A percentile compares a stretch with the other conserved stretches of the same genome.
Conservation (phyloP, 2,888 invertebrate species). For the Tanaodytes sp. region DNA sequence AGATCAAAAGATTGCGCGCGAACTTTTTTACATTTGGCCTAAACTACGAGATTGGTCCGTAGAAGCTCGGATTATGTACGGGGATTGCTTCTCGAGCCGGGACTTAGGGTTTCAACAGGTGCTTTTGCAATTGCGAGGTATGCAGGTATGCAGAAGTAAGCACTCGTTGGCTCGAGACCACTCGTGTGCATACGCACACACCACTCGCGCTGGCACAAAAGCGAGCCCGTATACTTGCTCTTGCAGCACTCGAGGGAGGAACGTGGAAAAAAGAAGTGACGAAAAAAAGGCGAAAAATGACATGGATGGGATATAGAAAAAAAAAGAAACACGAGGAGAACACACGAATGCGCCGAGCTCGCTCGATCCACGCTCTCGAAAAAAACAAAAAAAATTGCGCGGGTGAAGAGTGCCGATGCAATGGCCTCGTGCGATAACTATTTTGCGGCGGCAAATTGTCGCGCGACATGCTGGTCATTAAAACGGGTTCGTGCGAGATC, state of each 20-base stretch:
- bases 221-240: constrained; percentile 68
- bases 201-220: constrained; percentile 62
- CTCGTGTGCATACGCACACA: constrained; percentile 63
- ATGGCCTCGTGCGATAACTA: constrained; percentile 23
- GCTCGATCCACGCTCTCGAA: constrained; percentile 37
- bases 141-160: constrained; percentile 69
- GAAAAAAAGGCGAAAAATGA: too few species aligned
- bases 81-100: constrained; percentile 40
- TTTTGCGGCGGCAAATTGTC: constrained; percentile 45
- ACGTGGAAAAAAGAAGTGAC: constrained; percentile 36
- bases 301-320: too few species aligned
- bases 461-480: constrained; percentile 52
- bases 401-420: constrained; percentile 31
- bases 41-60: constrained; percentile 25
- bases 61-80: constrained; percentile 30
- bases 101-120: constrained; percentile 69
- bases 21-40: constrained; percentile 29
- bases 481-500: constrained; percentile 23
- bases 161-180: constrained; percentile 64
- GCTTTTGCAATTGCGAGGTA: constrained; percentile 65
- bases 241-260: constrained; percentile 52
- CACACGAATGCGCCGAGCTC: constrained; percentile 17
- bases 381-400: constrained; percentile 30
- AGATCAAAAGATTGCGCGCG: too few species aligned
- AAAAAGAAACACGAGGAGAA: background rate